Percentiles rank a stretch among this genome's conserved stretches.
Conservation (phyloP, 2,113 vertebrate species). For the Paramormyrops kingsleyae region DNA sequence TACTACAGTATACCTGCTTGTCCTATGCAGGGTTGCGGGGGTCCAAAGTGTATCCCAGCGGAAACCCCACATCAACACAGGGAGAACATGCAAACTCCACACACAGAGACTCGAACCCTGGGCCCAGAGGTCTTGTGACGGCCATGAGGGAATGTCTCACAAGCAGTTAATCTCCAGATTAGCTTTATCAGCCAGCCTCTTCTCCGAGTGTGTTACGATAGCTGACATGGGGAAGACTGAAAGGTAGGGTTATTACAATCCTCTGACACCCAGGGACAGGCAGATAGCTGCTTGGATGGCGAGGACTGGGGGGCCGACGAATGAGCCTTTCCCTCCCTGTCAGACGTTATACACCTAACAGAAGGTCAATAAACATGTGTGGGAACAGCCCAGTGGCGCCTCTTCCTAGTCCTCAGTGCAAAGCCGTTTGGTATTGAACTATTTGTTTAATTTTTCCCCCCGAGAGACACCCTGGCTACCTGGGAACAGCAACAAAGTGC, state of each 20-base stretch:
- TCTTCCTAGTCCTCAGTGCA: background rate
- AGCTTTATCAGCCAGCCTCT: background rate
- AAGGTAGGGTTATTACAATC: background rate
- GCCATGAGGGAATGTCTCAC: background rate
- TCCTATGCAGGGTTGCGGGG: background rate
- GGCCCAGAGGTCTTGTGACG: background rate
- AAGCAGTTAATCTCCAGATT: background rate
- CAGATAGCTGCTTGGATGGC: background rate
- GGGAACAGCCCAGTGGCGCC: background rate
- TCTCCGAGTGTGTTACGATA: background rate
- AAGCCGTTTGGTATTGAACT: background rate
- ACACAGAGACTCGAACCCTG: background rate
- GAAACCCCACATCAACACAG: background rate
- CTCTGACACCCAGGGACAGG: background rate
- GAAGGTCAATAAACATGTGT: background rate
- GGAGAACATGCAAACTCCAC: background rate
- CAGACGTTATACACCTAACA: background rate
- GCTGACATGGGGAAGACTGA: background rate
- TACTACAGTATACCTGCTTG: background rate
- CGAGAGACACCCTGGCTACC: background rate
- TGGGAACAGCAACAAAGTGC: slow-evolving; percentile 6
- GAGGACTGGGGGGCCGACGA: background rate
- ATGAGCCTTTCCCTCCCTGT: background rate
- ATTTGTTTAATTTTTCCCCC: background rate
- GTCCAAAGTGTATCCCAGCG: background rate